Evolutionary conservation across 2,113 vertebrate genomes (phyloP).

Genomic region (Mustela nigripes): DNA sequence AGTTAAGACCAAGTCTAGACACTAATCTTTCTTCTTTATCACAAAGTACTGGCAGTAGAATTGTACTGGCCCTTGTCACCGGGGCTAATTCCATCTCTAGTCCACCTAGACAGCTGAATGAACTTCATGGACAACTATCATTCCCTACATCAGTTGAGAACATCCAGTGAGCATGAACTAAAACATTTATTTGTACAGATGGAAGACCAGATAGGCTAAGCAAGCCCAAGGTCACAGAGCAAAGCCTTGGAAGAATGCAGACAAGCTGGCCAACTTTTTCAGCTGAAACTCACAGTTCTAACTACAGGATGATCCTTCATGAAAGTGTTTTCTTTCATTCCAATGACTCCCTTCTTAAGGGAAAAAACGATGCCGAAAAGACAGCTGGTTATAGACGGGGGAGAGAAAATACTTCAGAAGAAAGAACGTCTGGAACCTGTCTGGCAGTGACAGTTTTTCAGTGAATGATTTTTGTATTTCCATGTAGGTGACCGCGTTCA

Average conservation of each 20-base stretch:
- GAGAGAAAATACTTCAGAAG: constrained; percentile 36
- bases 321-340: constrained; percentile 31
- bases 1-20: neutral
- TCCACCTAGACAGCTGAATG: constrained; percentile 8
- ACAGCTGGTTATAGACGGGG: constrained; percentile 54
- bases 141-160: neutral
- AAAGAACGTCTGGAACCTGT: constrained; percentile 39
- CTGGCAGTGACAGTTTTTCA: constrained; percentile 73
- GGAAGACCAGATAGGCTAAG: constrained; percentile 47
- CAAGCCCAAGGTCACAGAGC: neutral
- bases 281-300: constrained; percentile 31
- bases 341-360: constrained; percentile 56
- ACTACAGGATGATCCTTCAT: neutral
- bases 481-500: constrained; percentile 68
- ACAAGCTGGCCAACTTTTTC: constrained; percentile 2
- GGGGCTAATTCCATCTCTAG: neutral
- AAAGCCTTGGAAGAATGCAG: constrained; percentile 56
- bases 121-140: constrained; percentile 9
- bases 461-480: constrained; percentile 63
- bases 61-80: constrained; percentile 8
- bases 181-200: constrained; percentile 55
- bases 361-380: constrained; percentile 55
- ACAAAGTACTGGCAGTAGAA: constrained; percentile 28
- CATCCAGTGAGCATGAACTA: constrained; percentile 46
- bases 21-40: constrained; percentile 33